phyloP scores from a whole-genome alignment of 1,140 invertebrate species.

The Oppia nitens region DNA sequence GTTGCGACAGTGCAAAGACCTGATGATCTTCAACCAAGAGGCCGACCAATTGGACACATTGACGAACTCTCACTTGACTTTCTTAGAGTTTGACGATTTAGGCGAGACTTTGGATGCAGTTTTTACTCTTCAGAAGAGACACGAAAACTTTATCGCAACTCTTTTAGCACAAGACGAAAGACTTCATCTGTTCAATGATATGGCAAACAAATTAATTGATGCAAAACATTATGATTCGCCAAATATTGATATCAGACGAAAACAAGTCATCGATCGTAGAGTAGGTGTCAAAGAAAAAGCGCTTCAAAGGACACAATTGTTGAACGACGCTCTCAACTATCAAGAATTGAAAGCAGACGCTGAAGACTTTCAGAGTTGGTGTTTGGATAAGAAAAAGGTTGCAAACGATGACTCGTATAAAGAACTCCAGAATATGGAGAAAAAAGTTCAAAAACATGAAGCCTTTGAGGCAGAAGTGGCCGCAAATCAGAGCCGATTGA shows the following conservation, averaged over 20 bases:
- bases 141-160: conserved; percentile 85
- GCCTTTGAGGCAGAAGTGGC: conserved; percentile 87
- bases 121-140: conserved; percentile 77
- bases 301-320: conserved; percentile 45
- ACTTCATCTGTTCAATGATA: conserved; percentile 63
- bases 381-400: conserved; percentile 74
- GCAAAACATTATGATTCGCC: conserved; percentile 60
- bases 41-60: conserved; percentile 92
- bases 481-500: conserved; percentile 71
- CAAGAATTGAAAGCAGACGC: conserved; percentile 75
- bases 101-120: conserved; percentile 85
- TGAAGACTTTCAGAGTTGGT: conserved; percentile 57
- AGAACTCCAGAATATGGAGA: conserved; percentile 72
- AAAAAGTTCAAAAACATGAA: conserved; percentile 92
- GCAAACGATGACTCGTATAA: conserved; percentile 82
- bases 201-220: conserved; percentile 63
- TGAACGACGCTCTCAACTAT: conserved; percentile 58
- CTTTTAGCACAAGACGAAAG: conserved; percentile 83
- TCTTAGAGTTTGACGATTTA: conserved; percentile 69
- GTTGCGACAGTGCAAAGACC: conserved; percentile 62
- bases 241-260: conserved; percentile 52
- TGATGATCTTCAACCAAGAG: conserved; percentile 74
- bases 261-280: conserved; percentile 53
- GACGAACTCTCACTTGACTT: conserved; percentile 79
- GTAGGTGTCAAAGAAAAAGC: conserved; percentile 54